Base-by-base conservation (phyloP, 64 coral and sea anemone species). In the Hydrozoanthus tunicans region DNA sequence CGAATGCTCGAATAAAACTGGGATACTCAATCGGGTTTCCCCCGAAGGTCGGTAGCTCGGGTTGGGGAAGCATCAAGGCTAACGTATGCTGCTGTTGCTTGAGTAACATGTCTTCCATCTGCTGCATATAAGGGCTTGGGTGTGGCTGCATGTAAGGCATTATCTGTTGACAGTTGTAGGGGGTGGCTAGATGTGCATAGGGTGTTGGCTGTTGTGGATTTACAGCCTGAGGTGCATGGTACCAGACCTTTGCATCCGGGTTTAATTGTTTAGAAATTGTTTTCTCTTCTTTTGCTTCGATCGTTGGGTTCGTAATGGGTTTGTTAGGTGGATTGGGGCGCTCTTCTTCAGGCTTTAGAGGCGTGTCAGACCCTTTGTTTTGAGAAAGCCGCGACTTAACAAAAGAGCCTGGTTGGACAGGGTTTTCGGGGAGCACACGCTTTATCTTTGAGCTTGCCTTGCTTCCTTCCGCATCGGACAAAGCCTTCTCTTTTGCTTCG, bases 41-140 rank as follows among this genome's bases (percentile, higher is more conserved):
- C 5, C 59, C 9, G 54, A 93, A 93, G 2, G 32, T 55, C 13
- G 82, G 82, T 58, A 93, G 62, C 6, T 89, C 74, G 4, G 83
- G 91, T 62, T 93, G 59, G n/a, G 91, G 91, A 15, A 93, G 83
- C 17, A 62, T 89, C 20, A 93, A 43, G 14, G 91, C 60, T 9
- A 80, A 25, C 51, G 81, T 77, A 54, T 60, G 61, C 51, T 79
- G 68, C 11, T 77, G 43, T 77, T 77, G 74, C 11, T 77, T 7
- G 4, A 53, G 24, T 77, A 77, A 54, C 17, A 6, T 77, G 32
- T 77, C 5, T 13, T 69, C 66, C 66, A 69, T 69, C 14, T 69
- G 9, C 9, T 13, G 8, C 8, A 13, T 69, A 69, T 13, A 69
- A 69, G 66, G 8, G 14, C 66, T 10, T 69, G 61, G 61, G 61